These are phyloP conservation scores for Dysdera silvatica DNA, from an alignment of 1,140 invertebrate genomes.

Conservation along the genomic window DNA sequence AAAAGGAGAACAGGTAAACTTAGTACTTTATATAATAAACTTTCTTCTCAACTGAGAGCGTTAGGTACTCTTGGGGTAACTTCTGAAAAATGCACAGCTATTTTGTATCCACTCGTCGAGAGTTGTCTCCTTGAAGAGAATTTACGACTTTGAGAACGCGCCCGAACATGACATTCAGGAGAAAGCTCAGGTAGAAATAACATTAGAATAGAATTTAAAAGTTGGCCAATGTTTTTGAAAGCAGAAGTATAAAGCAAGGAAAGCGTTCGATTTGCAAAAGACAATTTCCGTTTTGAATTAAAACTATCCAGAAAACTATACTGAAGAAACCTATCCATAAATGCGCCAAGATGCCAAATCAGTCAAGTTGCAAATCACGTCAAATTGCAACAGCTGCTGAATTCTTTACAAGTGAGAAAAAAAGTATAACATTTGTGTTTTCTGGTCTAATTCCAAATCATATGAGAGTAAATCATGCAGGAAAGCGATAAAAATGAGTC, in stretches of 20 bases:
- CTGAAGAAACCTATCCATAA: no score
- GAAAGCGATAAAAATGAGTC: not conserved
- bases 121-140: not conserved
- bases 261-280: not conserved
- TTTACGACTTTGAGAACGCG: not conserved
- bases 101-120: slow-evolving; percentile 38
- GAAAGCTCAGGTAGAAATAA: no score
- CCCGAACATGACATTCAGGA: not conserved
- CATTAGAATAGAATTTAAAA: not conserved
- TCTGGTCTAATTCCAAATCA: not conserved
- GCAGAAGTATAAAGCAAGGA: not conserved
- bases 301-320: not conserved
- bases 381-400: not conserved
- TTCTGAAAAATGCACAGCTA: slow-evolving; percentile 36
- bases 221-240: not conserved
- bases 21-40: slow-evolving; percentile 25
- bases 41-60: slow-evolving; percentile 35
- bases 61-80: slow-evolving; percentile 37
- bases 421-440: not conserved
- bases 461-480: not conserved
- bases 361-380: not conserved
- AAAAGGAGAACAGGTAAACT: not conserved
- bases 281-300: not conserved
- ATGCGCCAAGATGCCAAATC: no score
- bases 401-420: not conserved